Evolutionary conservation across 2,113 vertebrate species (phyloP).

Genomic region (Toxostoma redivivum): DNA sequence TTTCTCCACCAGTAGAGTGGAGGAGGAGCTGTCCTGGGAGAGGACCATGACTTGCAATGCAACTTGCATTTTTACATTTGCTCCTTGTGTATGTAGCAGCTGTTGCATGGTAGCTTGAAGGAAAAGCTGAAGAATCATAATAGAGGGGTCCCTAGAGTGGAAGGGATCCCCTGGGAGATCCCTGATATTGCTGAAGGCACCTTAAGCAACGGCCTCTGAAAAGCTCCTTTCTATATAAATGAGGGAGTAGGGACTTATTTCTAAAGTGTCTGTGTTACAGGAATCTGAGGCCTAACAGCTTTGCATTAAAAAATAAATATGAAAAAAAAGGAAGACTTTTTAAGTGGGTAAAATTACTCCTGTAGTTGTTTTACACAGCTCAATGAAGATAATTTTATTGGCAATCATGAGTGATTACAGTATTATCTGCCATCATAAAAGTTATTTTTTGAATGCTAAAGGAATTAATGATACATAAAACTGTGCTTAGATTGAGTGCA

Average conservation of each 20-base stretch:
- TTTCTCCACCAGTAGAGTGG: not conserved
- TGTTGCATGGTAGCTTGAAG: not conserved
- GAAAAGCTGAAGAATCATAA: not conserved
- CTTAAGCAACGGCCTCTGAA: not conserved
- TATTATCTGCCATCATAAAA: constrained; percentile 87
- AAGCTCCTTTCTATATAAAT: not conserved
- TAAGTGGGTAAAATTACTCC: constrained; percentile 41
- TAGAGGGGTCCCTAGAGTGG: not conserved
- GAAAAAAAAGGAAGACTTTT: not conserved
- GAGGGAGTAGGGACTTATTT: not conserved
- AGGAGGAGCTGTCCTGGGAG: not conserved
- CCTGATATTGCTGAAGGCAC: not conserved
- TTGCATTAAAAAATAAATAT: constrained; percentile 14
- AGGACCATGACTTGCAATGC: not conserved
- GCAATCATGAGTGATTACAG: constrained; percentile 95
- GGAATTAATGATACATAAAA: constrained; percentile 91
- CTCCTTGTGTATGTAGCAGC: not conserved
- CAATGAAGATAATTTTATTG: constrained; percentile 84
- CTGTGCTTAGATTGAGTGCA: constrained; percentile 71
- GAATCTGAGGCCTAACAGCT: not conserved
- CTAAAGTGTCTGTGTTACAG: not conserved
- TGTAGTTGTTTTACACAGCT: constrained; percentile 79
- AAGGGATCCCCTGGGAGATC: not conserved
- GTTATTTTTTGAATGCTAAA: constrained; percentile 80
- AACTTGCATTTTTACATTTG: not conserved